Conservation (phyloP, 2,113 vertebrate species). For the Semnopithecus entellus region DNA sequence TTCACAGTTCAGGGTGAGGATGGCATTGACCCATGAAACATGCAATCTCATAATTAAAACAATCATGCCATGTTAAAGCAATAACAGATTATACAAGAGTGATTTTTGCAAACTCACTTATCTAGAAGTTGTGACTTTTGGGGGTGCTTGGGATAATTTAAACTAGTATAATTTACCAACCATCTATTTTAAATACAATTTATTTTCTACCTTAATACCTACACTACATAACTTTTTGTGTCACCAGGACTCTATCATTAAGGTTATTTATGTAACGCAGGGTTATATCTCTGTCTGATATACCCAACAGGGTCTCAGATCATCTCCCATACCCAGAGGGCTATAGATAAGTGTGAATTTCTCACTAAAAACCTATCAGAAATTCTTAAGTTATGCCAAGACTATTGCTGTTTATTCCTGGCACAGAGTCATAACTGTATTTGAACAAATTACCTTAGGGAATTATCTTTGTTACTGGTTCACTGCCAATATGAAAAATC, state of each 20-base stretch:
- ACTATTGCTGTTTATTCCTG: not conserved
- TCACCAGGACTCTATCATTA: not conserved
- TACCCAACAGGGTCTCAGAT: not conserved
- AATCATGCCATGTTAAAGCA: not conserved
- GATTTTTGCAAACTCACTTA: not conserved
- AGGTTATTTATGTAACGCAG: not conserved
- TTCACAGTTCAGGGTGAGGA: too few species aligned
- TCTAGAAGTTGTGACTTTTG: not conserved
- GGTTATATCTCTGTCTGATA: not conserved
- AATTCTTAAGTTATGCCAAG: not conserved
- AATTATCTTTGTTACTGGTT: not conserved
- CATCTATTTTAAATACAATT: constrained; percentile 39
- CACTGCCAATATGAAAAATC: not conserved
- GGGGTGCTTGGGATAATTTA: not conserved
- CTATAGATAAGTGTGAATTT: not conserved
- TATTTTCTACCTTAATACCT: not conserved
- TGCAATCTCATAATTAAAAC: not conserved
- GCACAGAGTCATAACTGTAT: not conserved
- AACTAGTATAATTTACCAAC: not conserved
- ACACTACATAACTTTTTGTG: not conserved
- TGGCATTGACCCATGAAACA: not conserved
- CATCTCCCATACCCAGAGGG: not conserved
- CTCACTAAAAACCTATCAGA: not conserved
- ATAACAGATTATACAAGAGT: not conserved
- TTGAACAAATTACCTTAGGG: not conserved